phyloP scores from a whole-genome alignment of 2,888 invertebrate species.

The Eutolmus rufibarbis region DNA sequence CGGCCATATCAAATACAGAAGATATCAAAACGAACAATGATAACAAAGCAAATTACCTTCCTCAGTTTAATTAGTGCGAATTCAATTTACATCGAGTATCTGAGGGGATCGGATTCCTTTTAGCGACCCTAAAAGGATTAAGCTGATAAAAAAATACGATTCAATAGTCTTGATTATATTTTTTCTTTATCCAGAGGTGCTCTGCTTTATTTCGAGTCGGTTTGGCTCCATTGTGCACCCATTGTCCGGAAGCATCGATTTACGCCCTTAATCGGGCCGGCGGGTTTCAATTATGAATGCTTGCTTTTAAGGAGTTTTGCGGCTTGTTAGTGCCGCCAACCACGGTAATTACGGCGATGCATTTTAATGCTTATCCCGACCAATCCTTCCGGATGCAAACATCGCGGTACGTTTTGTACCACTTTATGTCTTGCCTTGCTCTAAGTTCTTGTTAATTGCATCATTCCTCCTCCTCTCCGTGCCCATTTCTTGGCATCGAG shows the following conservation, averaged over 20 bases:
- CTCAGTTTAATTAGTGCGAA: slow-evolving; percentile 16
- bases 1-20: not conserved
- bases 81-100: not conserved
- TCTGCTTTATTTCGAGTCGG: not conserved
- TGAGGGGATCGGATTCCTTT: not conserved
- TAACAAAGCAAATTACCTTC: slow-evolving; percentile 19
- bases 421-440: not conserved
- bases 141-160: not conserved
- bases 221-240: not conserved
- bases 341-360: not conserved
- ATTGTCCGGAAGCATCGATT: not conserved
- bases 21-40: slow-evolving; percentile 5
- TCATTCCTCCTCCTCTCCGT: not conserved
- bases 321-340: not conserved
- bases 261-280: not conserved
- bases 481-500: not conserved
- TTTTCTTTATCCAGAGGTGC: not conserved
- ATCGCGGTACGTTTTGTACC: not conserved
- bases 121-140: not conserved
- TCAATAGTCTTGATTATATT: not conserved
- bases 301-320: not conserved
- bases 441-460: not conserved
- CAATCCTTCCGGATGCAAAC: not conserved
- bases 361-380: not conserved
- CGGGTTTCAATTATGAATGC: not conserved